Evolutionary conservation across 2,113 vertebrate species (phyloP).

Genomic region (Siniperca knerii): DNA sequence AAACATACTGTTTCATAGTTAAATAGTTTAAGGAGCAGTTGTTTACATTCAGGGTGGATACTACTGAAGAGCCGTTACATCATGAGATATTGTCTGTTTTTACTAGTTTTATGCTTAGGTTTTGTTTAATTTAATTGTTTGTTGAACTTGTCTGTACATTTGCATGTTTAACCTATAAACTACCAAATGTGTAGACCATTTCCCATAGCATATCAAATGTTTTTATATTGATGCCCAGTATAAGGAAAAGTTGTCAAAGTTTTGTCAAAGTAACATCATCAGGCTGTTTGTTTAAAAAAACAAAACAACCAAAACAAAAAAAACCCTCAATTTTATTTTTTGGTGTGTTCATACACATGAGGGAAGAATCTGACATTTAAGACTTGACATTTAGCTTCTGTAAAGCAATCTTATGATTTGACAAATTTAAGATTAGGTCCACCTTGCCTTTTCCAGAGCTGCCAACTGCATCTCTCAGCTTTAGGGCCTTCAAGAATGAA

Average conservation of each 20-base stretch:
- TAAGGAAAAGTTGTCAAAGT: too few species aligned
- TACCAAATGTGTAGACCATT: neutral
- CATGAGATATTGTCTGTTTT: neutral
- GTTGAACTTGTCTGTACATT: neutral
- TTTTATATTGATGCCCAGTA: neutral
- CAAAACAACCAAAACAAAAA: too few species aligned
- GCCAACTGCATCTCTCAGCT: neutral
- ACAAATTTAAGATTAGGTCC: neutral
- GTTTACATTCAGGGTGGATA: slow-evolving; percentile 5
- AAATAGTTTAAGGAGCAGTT: neutral
- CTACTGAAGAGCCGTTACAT: neutral
- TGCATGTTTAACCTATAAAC: neutral
- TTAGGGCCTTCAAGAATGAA: neutral
- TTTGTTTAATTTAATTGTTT: neutral
- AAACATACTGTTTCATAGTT: neutral
- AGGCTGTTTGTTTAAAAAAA: neutral
- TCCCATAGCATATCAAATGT: too few species aligned
- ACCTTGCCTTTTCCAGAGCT: neutral
- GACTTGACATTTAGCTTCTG: neutral
- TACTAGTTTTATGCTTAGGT: neutral
- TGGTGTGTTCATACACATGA: neutral
- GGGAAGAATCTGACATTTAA: neutral
- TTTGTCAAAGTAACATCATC: neutral
- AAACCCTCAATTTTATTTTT: neutral
- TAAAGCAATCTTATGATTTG: neutral